These are phyloP conservation scores for Yasuhikotakia modesta DNA, from an alignment of 2,797 vertebrate species.

Conservation along the genomic window DNA sequence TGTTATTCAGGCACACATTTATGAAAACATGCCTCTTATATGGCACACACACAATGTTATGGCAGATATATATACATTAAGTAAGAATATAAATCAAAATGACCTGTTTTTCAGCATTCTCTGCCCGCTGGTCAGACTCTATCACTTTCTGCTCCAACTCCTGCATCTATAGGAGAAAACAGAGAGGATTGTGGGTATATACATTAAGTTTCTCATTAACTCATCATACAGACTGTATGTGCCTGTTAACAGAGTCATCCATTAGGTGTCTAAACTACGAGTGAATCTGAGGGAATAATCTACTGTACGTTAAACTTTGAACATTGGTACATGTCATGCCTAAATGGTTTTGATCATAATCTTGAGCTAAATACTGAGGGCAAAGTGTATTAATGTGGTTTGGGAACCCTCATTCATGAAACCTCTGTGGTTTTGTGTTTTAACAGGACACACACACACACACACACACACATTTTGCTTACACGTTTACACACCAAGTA, in stretches of 20 bases:
- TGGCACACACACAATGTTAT: neutral
- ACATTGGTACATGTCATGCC: slow-evolving; percentile 13
- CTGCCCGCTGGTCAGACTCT: slow-evolving; percentile 89
- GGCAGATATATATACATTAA: neutral
- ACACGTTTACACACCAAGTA: neutral
- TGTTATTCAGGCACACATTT: neutral
- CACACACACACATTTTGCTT: neutral
- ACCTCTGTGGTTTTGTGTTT: slow-evolving; percentile 26
- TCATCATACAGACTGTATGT: neutral
- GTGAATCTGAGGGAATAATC: slow-evolving; percentile 17
- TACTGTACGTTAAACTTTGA: slow-evolving; percentile 6
- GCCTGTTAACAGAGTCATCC: neutral
- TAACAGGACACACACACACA: neutral
- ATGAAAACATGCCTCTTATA: neutral
- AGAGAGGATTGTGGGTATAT: neutral
- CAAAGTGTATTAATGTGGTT: slow-evolving; percentile 20
- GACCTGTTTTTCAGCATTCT: slow-evolving; percentile 92
- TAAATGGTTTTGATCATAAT: slow-evolving; percentile 14
- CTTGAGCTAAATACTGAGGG: slow-evolving; percentile 38
- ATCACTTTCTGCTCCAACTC: slow-evolving; percentile 90
- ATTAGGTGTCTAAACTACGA: slow-evolving; percentile 5
- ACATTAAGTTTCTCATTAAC: neutral
- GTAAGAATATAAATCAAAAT: neutral
- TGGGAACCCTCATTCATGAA: slow-evolving; percentile 40
- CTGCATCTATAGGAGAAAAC: slow-evolving; percentile 83